Percentiles rank a stretch among this genome's conserved stretches.
These are phyloP conservation scores for Xestobium rufovillosum DNA, from an alignment of 2,888 invertebrate species.

Conservation along the genomic window DNA sequence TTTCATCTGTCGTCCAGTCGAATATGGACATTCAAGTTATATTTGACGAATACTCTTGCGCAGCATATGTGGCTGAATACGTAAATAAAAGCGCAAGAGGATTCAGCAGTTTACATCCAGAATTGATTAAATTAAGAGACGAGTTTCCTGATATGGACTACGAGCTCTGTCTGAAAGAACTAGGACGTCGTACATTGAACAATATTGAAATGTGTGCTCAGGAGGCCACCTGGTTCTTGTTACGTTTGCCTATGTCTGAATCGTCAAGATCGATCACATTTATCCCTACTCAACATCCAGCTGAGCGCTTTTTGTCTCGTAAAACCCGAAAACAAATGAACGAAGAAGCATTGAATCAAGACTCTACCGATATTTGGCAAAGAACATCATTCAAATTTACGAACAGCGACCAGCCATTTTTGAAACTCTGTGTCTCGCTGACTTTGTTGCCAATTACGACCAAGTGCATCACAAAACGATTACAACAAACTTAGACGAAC, in stretches of 20 bases:
- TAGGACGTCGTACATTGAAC: too few relatives aligned
- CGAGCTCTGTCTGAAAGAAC: too few relatives aligned
- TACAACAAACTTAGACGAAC: too few relatives aligned
- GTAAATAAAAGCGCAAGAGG: conserved; percentile 16
- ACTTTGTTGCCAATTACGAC: conserved; percentile 32
- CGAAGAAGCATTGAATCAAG: conserved; percentile 25
- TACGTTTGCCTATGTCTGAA: too few relatives aligned
- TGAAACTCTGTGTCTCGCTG: conserved; percentile 26
- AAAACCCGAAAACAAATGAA: conserved; percentile 29
- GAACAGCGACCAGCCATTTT: conserved; percentile 28
- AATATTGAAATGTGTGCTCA: too few relatives aligned
- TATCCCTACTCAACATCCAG: too few relatives aligned
- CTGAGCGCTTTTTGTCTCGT: conserved; percentile 18
- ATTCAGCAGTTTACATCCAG: too few relatives aligned
- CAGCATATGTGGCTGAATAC: too few relatives aligned
- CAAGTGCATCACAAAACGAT: conserved; percentile 30
- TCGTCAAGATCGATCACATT: too few relatives aligned
- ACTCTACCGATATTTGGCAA: conserved; percentile 31
- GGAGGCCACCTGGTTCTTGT: too few relatives aligned
- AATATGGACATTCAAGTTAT: conserved; percentile 32
- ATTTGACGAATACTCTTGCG: conserved; percentile 32
- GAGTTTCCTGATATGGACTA: too few relatives aligned
- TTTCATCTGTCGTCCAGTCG: conserved; percentile 32
- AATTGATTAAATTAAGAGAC: too few relatives aligned
- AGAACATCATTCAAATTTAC: conserved; percentile 29